These are phyloP conservation scores for Noctua pronuba DNA, from an alignment of 2,888 invertebrate genomes.

Conservation along the genomic window DNA sequence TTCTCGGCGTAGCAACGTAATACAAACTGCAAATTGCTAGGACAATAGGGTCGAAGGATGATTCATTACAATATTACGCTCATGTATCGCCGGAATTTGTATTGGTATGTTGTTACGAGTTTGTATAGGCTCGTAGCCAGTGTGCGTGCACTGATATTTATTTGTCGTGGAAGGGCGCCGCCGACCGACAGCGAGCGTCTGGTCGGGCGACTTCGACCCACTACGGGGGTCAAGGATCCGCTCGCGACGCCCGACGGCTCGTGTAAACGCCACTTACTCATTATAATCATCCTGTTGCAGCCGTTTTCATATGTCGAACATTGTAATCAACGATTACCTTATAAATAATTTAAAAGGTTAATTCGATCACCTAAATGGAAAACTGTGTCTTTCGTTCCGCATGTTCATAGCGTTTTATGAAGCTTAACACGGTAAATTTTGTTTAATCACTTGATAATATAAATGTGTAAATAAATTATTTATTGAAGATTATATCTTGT, in stretches of 20 bases:
- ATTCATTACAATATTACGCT: slow-evolving; percentile 55
- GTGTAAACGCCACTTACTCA: slow-evolving; percentile 74
- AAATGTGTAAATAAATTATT: slow-evolving; percentile 46
- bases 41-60: slow-evolving; percentile 56
- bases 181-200: slow-evolving; percentile 75
- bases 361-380: slow-evolving; percentile 35
- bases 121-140: slow-evolving; percentile 60
- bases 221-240: slow-evolving; percentile 82
- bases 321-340: slow-evolving; percentile 55
- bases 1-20: slow-evolving; percentile 11
- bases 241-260: slow-evolving; percentile 70
- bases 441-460: slow-evolving; percentile 18
- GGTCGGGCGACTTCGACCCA: slow-evolving; percentile 67
- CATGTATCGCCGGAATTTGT: slow-evolving; percentile 54
- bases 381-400: slow-evolving; percentile 30
- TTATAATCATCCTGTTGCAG: slow-evolving; percentile 64
- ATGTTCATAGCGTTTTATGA: slow-evolving; percentile 25
- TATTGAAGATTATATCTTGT: slow-evolving; percentile 40
- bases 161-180: slow-evolving; percentile 79
- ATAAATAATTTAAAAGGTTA: slow-evolving; percentile 54
- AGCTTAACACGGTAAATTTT: slow-evolving; percentile 23
- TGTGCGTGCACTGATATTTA: slow-evolving; percentile 74
- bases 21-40: slow-evolving; percentile 27
- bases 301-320: slow-evolving; percentile 58
- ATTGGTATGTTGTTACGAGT: slow-evolving; percentile 49